Evolutionary conservation across 2,797 vertebrate genomes (phyloP), one percentile per base, ranked within the genome.

Genomic region (Myiothlypis chrysogaster): DNA sequence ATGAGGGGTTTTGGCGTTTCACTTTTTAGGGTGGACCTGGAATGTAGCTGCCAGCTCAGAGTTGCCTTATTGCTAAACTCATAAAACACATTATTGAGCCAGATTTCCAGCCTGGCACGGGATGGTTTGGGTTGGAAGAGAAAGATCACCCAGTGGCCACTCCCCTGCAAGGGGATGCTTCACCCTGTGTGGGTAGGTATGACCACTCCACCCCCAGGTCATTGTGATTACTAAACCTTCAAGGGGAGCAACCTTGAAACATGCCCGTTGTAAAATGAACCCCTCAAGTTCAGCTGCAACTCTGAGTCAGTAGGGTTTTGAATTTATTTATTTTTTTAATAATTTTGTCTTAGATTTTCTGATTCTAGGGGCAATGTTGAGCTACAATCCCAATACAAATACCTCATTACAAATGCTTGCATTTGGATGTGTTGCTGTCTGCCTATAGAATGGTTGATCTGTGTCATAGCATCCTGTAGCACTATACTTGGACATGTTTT

Each of bases 151-250:
- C 17, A 4, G 14, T 25, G 39, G 14, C 20, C 24, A 11, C 6
- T 50, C 5, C 9, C 20, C 11, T 63, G 14, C 3, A 4, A 5
- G 27, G 32, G 23, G 5, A 6, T 14, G 46, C 34, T 25, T 55
- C 12, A 27, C 6, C 6, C 12, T 24, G 0, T 8, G 10, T 23
- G 52, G 24, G 34, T 12, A 6, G 19, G 2, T 39, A 12, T 43
- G 32, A 43, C 9, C 34, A 63, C 19, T 22, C 4, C 18, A 30
- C 12, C 14, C 14, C 12, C 2, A 4, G 9, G 16, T 35, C 22
- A 8, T 1, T 28, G 17, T 23, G 16, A 11, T 73, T 46, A 4
- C 14, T 41, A 34, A 72, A 59, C 15, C 4, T 41, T 12, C 18
- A 52, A 13, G 14, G 2, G 41, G 11, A 41, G 11, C 73, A 55